Evolutionary conservation across 2,113 vertebrate genomes (phyloP), one percentile per base, ranked within the genome.

Genomic region (Podarcis muralis): DNA sequence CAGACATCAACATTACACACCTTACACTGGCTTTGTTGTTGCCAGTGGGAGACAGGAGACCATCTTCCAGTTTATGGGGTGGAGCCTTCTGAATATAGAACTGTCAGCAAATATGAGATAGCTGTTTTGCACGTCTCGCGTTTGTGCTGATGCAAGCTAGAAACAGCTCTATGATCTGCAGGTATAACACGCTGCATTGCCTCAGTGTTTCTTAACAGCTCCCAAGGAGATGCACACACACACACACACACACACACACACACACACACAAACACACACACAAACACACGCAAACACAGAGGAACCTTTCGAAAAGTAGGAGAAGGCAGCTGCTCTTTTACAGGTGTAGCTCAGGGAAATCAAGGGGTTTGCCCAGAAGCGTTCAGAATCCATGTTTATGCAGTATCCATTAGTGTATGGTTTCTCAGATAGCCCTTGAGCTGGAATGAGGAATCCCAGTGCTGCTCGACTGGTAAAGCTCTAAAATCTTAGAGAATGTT

Each of bases 61-160:
- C 48, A 48, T 20, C 40, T 48, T 86, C n/a, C 35, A 25, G 7
- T 87, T 87, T 72, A 30, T 27, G 48, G 68, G 48, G 48, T 72
- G 15, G 69, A 68, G 13, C 43, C 66, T 72, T 72, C 32, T 72
- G 48, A 48, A 74, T 81, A 8, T 74, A 57, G 57, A 85, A 85
- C 69, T 84, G 83, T 85, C 12, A 66, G 78, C 48, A 81, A 87
- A 71, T 62, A 72, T 37, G 68, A 81, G 68, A 78, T 62, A 75
- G 59, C 66, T 59, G n/a, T 87, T 40, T 48, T 11, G n/a, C 65
- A 32, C 25, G 0, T 23, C 66, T 71, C 81, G 48, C 25, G 27
- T 81, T 81, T 87, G 32, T 87, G 86, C 78, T 86, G 72, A 76
- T 86, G 74, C 27, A 37, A 86, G 72, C 57, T 77, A 72, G 72